Percentiles rank a stretch among this genome's conserved stretches.
Conservation (phyloP, 2,113 vertebrate genomes). For the Hirundichthys speculiger region DNA sequence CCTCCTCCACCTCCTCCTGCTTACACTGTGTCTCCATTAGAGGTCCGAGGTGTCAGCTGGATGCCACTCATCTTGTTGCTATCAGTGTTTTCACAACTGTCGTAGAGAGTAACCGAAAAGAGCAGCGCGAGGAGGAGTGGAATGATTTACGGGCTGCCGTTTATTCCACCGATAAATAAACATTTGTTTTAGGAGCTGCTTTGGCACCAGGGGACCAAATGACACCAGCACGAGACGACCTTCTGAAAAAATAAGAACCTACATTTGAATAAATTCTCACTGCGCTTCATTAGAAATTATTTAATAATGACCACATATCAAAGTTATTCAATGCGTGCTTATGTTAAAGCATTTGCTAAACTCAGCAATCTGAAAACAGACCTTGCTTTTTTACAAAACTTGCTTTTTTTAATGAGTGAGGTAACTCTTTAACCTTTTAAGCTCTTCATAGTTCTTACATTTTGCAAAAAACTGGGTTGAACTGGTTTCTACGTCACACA, state of each 20-base stretch:
- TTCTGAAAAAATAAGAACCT: background rate
- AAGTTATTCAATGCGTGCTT: too few species aligned
- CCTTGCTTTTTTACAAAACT: too few species aligned
- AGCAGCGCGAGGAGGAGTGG: constrained; percentile 27
- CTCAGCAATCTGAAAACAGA: too few species aligned
- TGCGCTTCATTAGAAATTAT: background rate
- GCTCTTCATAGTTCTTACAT: too few species aligned
- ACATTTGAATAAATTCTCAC: background rate
- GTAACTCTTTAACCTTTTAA: too few species aligned
- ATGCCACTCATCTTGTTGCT: constrained; percentile 44
- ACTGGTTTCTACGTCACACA: too few species aligned
- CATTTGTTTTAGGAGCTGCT: constrained; percentile 42
- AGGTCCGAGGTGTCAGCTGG: constrained; percentile 58
- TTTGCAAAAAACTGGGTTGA: too few species aligned
- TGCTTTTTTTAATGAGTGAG: too few species aligned
- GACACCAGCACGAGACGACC: background rate
- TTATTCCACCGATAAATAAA: constrained; percentile 56
- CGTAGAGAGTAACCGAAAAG: constrained; percentile 53
- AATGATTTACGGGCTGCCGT: constrained; percentile 42
- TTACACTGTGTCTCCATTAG: constrained; percentile 67
- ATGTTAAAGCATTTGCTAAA: too few species aligned
- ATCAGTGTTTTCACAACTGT: constrained; percentile 73
- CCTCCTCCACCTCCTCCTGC: constrained; percentile 3
- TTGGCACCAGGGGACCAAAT: constrained; percentile 5
- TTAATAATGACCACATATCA: too few species aligned